Conservation (phyloP, 2,797 vertebrate species). For the Neosalanx taihuensis region DNA sequence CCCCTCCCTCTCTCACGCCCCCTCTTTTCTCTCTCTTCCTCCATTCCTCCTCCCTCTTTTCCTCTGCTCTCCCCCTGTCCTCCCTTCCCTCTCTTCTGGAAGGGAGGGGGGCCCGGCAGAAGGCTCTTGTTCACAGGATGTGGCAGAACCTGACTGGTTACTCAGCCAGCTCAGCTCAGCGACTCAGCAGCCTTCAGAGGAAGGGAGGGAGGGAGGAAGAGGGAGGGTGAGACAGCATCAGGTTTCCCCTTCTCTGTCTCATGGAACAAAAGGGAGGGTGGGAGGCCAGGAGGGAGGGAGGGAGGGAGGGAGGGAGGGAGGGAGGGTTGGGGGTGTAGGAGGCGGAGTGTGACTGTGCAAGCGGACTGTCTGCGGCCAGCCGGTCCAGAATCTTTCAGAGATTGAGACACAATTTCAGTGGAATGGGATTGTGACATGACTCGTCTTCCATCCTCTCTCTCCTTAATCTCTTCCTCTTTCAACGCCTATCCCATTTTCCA, state of each 20-base stretch:
- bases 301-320: background rate
- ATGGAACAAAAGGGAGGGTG: background rate
- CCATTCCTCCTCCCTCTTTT: conserved; percentile 8
- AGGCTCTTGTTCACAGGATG: conserved; percentile 54
- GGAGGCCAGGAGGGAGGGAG: background rate
- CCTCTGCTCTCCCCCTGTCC: conserved; percentile 24
- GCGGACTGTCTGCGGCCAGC: conserved; percentile 2
- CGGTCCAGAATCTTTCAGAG: background rate
- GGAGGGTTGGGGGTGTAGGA: background rate
- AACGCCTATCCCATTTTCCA: background rate
- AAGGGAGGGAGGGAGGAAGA: conserved; percentile 6
- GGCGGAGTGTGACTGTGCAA: conserved; percentile 21
- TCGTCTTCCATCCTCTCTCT: background rate
- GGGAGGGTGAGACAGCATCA: conserved; percentile 5
- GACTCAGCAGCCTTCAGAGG: conserved; percentile 12
- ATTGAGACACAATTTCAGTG: background rate
- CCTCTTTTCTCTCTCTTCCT: conserved; percentile 1
- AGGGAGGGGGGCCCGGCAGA: conserved; percentile 29
- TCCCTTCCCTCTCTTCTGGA: conserved; percentile 31
- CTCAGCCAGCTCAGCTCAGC: conserved; percentile 37
- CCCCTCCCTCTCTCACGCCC: background rate
- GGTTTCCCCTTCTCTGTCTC: background rate
- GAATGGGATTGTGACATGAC: background rate
- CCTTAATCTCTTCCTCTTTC: background rate
- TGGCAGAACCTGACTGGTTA: conserved; percentile 48